Base-by-base conservation (phyloP, 1,140 invertebrate genomes). In the Panagrolaimus sp. region DNA sequence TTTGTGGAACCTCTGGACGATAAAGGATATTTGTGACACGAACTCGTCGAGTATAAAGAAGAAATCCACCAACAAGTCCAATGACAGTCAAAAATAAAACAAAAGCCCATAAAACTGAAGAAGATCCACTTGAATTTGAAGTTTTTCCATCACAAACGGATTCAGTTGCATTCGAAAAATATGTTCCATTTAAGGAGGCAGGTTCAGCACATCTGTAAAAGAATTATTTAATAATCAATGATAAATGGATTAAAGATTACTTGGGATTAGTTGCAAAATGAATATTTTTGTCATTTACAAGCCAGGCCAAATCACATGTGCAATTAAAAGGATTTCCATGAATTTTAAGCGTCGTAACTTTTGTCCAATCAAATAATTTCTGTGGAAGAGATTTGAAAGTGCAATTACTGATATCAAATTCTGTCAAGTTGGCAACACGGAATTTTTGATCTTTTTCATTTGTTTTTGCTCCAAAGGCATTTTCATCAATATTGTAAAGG, bases 1-100 rank as follows among this genome's bases (percentile, higher is more conserved):
- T 68, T 43, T 68, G 48, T 21, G 67, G 67, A 24, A 68, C 47
- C 26, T 68, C 67, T n/a, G 67, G 47, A 10, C 28, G 26, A 46
- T 68, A 68, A 45, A 38, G 28, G 15, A 71, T 67, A 65, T 72
- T 65, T 28, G 69, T 44, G 14, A 72, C 58, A 15, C 28, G 71
- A 38, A 71, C 14, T n/a, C 24, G 52, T 0, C 52, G 52, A n/a
- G 52, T 58, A 28, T 58, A 58, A 21, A 58, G 21, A 26, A 58
- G 28, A 28, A 58, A 58, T 58, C 52, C 52, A 58, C 21, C 52
- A 28, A 58, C 28, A 12, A n/a, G 14, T 26, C 21, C 52, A 12
- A 58, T 21, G 17, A 58, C 28, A 21, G 28, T 58, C 52, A 58
- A 26, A 21, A 58, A 58, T 28, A 58, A 21, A 21, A 58, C 8